phyloP scores from a whole-genome alignment of 2,113 vertebrate genomes.

The Gobius niger region DNA sequence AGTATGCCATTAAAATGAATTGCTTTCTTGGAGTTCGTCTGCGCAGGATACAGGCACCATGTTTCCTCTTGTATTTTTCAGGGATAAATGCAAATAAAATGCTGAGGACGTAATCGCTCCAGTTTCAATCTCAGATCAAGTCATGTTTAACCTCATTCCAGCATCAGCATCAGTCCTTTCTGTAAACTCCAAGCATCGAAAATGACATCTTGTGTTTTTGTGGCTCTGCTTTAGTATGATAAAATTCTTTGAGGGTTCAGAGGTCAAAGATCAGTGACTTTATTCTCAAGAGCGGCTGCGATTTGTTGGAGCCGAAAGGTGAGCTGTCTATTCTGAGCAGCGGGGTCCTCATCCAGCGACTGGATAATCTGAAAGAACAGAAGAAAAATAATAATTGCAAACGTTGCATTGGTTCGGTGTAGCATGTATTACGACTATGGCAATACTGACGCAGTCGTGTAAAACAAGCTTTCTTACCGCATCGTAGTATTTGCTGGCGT shows the following conservation, averaged over 20 bases:
- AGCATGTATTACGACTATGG: background rate
- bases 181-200: constrained; percentile 22
- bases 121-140: constrained; percentile 9
- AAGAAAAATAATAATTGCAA: background rate
- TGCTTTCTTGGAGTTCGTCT: constrained; percentile 32
- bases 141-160: constrained; percentile 19
- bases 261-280: constrained; percentile 96
- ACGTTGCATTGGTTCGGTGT: no score
- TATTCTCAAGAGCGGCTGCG: constrained; percentile 95
- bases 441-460: background rate
- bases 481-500: constrained; percentile 97
- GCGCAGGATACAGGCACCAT: background rate
- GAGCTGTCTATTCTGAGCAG: constrained; percentile 95
- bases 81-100: constrained; percentile 6
- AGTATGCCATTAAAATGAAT: constrained; percentile 37
- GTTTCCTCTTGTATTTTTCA: constrained; percentile 16
- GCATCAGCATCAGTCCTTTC: constrained; percentile 30
- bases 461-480: constrained; percentile 78
- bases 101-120: constrained; percentile 5
- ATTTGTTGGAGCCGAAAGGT: constrained; percentile 96
- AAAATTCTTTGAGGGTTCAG: constrained; percentile 5
- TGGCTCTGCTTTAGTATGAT: constrained; percentile 1
- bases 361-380: constrained; percentile 85
- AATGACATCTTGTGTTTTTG: constrained; percentile 33
- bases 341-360: constrained; percentile 93